A percentile compares a stretch with the other conserved stretches of the same genome.
These are phyloP conservation scores for Ciconia boyciana DNA, from an alignment of 2,113 vertebrate genomes.

Conservation along the genomic window DNA sequence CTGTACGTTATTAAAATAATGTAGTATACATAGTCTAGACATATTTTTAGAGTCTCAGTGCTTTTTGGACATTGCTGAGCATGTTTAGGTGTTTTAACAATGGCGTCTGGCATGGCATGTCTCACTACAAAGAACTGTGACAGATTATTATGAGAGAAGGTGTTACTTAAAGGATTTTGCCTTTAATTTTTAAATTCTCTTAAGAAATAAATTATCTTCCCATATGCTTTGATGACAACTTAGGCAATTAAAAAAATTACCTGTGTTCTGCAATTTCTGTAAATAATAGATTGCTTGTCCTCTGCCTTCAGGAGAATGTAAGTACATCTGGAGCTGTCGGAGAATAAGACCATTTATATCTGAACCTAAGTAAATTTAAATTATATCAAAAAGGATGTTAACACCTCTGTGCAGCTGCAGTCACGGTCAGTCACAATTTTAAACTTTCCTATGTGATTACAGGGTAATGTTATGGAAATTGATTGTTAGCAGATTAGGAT, in stretches of 20 bases:
- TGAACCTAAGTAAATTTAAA: not conserved
- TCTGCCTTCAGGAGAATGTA: not conserved
- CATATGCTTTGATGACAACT: constrained; percentile 20
- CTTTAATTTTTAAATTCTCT: not conserved
- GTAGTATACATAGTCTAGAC: not conserved
- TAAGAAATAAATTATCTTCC: not conserved
- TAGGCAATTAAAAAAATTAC: not conserved
- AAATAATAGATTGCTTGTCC: constrained; percentile 14
- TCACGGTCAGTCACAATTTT: not conserved
- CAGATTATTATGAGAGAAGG: not conserved
- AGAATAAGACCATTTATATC: not conserved
- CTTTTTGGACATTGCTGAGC: not conserved
- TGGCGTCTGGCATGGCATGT: not conserved
- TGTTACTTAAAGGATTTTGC: not conserved
- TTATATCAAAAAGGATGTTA: not conserved
- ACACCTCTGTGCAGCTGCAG: not conserved
- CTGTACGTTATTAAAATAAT: not conserved
- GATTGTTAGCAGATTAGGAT: not conserved
- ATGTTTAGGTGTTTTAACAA: not conserved
- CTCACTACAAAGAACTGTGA: not conserved
- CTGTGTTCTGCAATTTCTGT: not conserved
- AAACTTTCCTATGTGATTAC: not conserved
- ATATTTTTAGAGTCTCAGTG: not conserved
- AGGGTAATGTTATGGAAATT: not conserved
- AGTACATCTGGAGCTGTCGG: not conserved